Evolutionary conservation across 2,797 vertebrate genomes (phyloP), one percentile per base, ranked within the genome.

Genomic region (Schizothorax lantsangensis): DNA sequence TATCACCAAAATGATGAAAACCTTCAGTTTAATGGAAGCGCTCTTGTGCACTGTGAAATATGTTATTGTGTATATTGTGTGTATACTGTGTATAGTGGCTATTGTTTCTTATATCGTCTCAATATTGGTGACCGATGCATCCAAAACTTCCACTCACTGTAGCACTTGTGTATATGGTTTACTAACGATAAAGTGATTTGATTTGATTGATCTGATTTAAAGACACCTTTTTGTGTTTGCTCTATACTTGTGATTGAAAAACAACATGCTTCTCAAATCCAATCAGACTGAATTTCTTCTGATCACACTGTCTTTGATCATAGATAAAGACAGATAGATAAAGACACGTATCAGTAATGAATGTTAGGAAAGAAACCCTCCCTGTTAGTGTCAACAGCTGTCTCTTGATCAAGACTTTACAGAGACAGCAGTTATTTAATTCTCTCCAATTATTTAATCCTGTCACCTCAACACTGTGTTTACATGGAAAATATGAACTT

Each of bases 301-400:
- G 8, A 77, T 77, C 26, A 11, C 64, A 3, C n/a, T 59, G 12
- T 73, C 23, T 38, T 75, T 75, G 59, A 47, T 47, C 57, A 62
- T 19, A 47, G 59, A 85, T 79, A 72, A 79, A n/a, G 30, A 72
- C 66, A 30, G 62, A 54, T 36, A 84, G 19, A n/a, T 54, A 57
- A 83, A 62, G 38, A 77, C 59, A 72, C 4, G 5, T 66, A 38
- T 33, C n/a, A 14, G 17, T 62, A 9, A 45, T 84, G 59, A 77
- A 49, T 54, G 64, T 30, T n/a, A 57, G 47, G n/a, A 33, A 47
- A 23, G 33, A 57, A 57, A 79, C 74, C 57, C 84, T 78, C 54
- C 19, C 6, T 74, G 26, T 78, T 8, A 38, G 79, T 52, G 47
- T 79, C n/a, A 52, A 54, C 74, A 84, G 33, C 62, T 49, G 26